These are phyloP conservation scores for Petrocephalus zakoni DNA, from an alignment of 2,113 vertebrate genomes.

Conservation along the genomic window DNA sequence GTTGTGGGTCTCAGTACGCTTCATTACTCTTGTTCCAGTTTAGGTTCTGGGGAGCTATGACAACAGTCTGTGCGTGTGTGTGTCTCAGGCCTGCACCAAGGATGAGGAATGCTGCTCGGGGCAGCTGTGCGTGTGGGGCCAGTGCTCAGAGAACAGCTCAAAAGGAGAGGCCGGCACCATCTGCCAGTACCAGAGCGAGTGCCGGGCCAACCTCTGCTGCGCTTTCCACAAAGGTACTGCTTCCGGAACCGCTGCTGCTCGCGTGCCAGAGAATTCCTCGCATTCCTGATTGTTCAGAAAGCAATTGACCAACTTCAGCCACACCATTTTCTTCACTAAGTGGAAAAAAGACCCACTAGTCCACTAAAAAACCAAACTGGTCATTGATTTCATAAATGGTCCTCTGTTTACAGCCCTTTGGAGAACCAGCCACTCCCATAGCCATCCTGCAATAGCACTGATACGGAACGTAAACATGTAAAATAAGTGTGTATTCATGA, in stretches of 20 bases:
- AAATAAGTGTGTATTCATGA: background rate
- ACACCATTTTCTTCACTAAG: background rate
- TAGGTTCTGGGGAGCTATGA: background rate
- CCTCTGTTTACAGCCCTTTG: background rate
- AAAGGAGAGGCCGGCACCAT: constrained; percentile 80
- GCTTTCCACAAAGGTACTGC: constrained; percentile 76
- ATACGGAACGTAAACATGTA: background rate
- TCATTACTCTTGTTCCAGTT: background rate
- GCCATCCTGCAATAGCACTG: background rate
- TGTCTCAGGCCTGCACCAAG: constrained; percentile 66
- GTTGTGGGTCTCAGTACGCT: background rate
- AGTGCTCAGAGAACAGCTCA: constrained; percentile 61
- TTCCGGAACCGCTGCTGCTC: background rate
- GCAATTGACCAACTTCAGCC: background rate
- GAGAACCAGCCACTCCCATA: background rate
- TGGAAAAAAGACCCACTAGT: background rate
- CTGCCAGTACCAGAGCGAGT: constrained; percentile 78
- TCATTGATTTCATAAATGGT: background rate
- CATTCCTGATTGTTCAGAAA: background rate
- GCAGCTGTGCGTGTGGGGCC: constrained; percentile 83
- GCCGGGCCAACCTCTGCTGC: constrained; percentile 76
- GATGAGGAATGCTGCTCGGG: constrained; percentile 79
- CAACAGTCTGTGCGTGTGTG: background rate
- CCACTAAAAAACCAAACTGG: background rate
- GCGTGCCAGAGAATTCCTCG: background rate